Evolutionary conservation across 2,888 invertebrate genomes (phyloP).

Genomic region (Melieria omissa): DNA sequence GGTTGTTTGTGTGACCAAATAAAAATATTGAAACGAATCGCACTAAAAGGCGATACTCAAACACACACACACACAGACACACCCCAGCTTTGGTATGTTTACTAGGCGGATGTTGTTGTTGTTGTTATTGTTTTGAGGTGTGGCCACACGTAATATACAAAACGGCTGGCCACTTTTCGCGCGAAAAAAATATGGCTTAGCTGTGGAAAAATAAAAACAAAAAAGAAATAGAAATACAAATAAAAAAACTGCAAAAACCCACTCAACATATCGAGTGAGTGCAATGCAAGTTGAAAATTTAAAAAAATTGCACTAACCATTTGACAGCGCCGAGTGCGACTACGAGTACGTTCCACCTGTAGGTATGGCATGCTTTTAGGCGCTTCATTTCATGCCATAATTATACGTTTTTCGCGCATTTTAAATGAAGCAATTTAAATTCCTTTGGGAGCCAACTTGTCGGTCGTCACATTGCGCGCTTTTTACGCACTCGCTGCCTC

Average conservation of each 20-base stretch:
- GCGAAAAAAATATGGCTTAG: too few species aligned
- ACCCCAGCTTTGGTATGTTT: not conserved
- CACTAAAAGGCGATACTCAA: not conserved
- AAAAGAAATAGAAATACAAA: slow-evolving; percentile 22
- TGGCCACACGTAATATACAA: not conserved
- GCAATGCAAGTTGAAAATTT: too few species aligned
- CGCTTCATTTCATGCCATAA: slow-evolving; percentile 43
- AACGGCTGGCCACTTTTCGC: too few species aligned
- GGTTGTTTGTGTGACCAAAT: slow-evolving; percentile 30
- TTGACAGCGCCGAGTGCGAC: too few species aligned
- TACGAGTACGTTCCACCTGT: too few species aligned
- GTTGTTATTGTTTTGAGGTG: not conserved
- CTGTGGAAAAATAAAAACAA: too few species aligned
- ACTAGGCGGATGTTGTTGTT: not conserved
- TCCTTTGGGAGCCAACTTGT: slow-evolving; percentile 41
- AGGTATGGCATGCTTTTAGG: slow-evolving; percentile 35
- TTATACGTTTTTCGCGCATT: slow-evolving; percentile 42
- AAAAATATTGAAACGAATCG: slow-evolving; percentile 35
- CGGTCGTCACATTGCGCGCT: too few species aligned
- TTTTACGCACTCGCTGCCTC: not conserved
- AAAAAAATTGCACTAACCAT: too few species aligned
- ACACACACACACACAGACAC: not conserved
- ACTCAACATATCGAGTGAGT: too few species aligned
- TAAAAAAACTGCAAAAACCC: too few species aligned
- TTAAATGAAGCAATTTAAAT: slow-evolving; percentile 51